Base-by-base conservation (phyloP, 37 sponge, comb jelly and placozoan species). In the Agelas oroides region DNA sequence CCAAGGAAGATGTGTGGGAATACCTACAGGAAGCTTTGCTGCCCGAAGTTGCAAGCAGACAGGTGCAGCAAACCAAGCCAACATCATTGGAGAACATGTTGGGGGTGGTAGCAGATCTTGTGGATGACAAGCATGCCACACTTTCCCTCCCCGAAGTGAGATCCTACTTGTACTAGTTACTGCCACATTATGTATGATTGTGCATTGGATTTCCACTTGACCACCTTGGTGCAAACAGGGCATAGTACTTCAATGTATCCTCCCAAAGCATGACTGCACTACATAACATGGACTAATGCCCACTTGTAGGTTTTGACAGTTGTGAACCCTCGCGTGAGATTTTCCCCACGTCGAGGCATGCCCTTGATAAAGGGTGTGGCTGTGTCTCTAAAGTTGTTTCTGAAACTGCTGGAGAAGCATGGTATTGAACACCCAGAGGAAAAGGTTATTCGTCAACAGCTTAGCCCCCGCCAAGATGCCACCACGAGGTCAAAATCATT, bases 391-490 rank as follows among this genome's bases (percentile, higher is more conserved):
- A 69, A 69, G 70, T 32, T 0, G 37, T 69, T 69, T 32, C 34
- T 69, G 3, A 33, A 69, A 23, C 70, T 69, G 8, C 70, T 69
- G 2, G 70, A 69, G 5, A 69, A 8, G 70, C 34, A 35, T 35
- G 70, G 37, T 11, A 69, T 69, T 35, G 70, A 69, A 23, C 70
- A 69, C 32, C 70, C 70, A 5, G 70, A 69, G 19, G 70, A 69
- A 35, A 38, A 19, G 19, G 37, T 36, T 6, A 69, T 69, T 31
- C 0, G 70, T 8, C 34, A 69, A 32, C 36, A 69, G 1, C 70
- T 69, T 38, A 33, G 36, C 34, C 36, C 38, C 37, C 34, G 70
- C 36, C 34, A 69, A 69, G 70, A 69, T 69, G 70, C 37, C 8
- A 33, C 37, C 70, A 69, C 70, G 15, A 69, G 70, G 34, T 33